Percentiles rank a stretch among this genome's conserved stretches.
Conservation (phyloP, 2,888 invertebrate species). For the Perizoma flavofasciatum region DNA sequence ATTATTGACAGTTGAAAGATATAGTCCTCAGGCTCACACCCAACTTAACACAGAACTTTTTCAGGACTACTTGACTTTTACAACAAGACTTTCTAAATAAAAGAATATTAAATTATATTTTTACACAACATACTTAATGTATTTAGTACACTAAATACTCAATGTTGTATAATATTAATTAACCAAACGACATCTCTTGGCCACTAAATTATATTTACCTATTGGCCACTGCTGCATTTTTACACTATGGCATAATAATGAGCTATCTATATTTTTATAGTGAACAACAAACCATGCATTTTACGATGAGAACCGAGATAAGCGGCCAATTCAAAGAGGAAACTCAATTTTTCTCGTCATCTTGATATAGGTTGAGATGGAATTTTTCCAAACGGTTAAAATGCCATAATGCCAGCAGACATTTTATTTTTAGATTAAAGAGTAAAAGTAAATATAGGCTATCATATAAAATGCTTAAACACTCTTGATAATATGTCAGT, state of each 20-base stretch:
- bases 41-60: too few relatives aligned
- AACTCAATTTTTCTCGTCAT: slow-evolving; percentile 24
- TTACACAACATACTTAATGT: too few relatives aligned
- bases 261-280: slow-evolving; percentile 36
- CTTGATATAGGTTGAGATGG: slow-evolving; percentile 17
- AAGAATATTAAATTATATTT: too few relatives aligned
- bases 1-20: too few relatives aligned
- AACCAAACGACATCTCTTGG: too few relatives aligned
- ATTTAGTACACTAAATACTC: too few relatives aligned
- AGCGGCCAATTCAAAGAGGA: slow-evolving; percentile 30
- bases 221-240: slow-evolving; percentile 2
- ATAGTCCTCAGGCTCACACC: too few relatives aligned
- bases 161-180: too few relatives aligned
- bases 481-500: too few relatives aligned
- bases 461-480: background rate
- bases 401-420: slow-evolving; percentile 22
- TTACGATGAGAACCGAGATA: slow-evolving; percentile 33
- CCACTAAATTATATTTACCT: background rate
- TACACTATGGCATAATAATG: slow-evolving; percentile 26
- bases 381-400: slow-evolving; percentile 23
- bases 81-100: too few relatives aligned
- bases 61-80: too few relatives aligned
- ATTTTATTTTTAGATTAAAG: slow-evolving; percentile 23
- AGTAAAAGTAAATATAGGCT: background rate
- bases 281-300: slow-evolving; percentile 32